Evolutionary conservation across 2,113 vertebrate genomes (phyloP), one percentile per base, ranked within the genome.

Genomic region (Motacilla tschutschensis): DNA sequence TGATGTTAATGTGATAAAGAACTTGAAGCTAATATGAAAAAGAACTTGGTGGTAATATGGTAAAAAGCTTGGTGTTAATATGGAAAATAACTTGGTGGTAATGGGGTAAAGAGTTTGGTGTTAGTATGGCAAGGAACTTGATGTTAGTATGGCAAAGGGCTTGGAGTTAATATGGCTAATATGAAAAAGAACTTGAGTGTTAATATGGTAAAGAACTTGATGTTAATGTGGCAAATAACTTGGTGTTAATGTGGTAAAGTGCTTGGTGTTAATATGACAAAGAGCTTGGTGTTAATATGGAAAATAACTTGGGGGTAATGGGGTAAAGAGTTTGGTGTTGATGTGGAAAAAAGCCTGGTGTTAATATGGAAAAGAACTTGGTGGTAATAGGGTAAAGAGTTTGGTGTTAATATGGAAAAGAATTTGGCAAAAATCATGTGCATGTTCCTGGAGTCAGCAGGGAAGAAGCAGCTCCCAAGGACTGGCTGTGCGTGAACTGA

Each of bases 1-100:
- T 14, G 43, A 5, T 26, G n/a, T 7, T 35, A 26, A 47, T 10
- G 2, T 35, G n/a, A 12, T 0, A 20, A 65, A 28, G 7, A 0
- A 0, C 3, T 18, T 41, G 36, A 5, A 1, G 3, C 6, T 43
- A 33, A 41, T 22, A 4, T 15, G 33, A 16, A 0, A 38, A 38
- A 47, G 4, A 0, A 0, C 1, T 47, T 14, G 6, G 1, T 9
- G 21, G 4, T n/a, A 25, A 10, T 20, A 9, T 40, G 28, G 17
- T 0, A 74, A 75, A 41, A 3, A 0, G 0, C 1, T 50, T 33
- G 31, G 1, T 5, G 21, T 0, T 26, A 20, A 60, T 40, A 2
- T 40, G 17, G 29, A 5, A n/a, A 58, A 41, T 26, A 31, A 6
- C 14, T 43, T 57, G 43, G 1, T 3, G 3, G 2, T 31, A 19